These are phyloP conservation scores for Xylota segnis DNA, from an alignment of 2,888 invertebrate species.

Conservation along the genomic window DNA sequence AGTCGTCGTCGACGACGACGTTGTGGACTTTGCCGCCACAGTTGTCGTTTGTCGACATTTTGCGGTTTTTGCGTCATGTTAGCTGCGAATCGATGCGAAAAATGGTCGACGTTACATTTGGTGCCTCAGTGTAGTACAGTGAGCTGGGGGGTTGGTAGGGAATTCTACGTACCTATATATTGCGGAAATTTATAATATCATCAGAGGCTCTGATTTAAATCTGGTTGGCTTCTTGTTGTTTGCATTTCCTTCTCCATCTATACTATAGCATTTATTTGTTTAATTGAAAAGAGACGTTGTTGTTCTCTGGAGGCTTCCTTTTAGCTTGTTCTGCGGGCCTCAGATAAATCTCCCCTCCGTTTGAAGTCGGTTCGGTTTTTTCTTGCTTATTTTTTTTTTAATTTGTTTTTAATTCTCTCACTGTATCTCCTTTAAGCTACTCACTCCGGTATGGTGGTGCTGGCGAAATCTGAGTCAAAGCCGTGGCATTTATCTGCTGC, in stretches of 20 bases:
- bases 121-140: constrained; percentile 39
- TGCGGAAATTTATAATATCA: constrained; percentile 72
- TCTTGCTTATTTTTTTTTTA: constrained; percentile 77
- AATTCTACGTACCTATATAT: constrained; percentile 45
- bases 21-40: constrained; percentile 63
- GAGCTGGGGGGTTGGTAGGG: constrained; percentile 58
- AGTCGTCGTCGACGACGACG: constrained; percentile 71
- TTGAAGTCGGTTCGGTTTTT: constrained; percentile 38
- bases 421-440: constrained; percentile 29
- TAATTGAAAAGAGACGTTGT: constrained; percentile 83
- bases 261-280: constrained; percentile 80
- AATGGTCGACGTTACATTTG: constrained; percentile 73
- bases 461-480: constrained; percentile 67
- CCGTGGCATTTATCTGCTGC: constrained; percentile 68
- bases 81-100: constrained; percentile 73
- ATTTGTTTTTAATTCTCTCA: constrained; percentile 71
- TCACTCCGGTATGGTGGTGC: constrained; percentile 9
- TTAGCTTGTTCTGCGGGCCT: constrained; percentile 75
- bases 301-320: constrained; percentile 67
- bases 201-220: constrained; percentile 77
- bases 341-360: constrained; percentile 77
- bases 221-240: constrained; percentile 77
- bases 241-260: constrained; percentile 35
- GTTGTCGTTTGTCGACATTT: constrained; percentile 67
- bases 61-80: constrained; percentile 56